Evolutionary conservation across 2,888 invertebrate genomes (phyloP).

Genomic region (Acleris laterana): DNA sequence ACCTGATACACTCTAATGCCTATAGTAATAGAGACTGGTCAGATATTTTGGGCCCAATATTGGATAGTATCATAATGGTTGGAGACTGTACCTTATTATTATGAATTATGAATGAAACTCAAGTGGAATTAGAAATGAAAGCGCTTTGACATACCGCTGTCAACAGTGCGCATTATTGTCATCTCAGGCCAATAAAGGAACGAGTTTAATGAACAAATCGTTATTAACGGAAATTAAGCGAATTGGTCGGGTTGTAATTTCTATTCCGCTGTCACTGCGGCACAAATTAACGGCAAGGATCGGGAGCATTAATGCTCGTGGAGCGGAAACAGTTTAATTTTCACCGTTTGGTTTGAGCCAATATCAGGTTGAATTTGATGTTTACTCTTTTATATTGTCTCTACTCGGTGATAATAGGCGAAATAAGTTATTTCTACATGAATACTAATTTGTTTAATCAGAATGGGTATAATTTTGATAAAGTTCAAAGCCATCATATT

Average conservation of each 20-base stretch:
- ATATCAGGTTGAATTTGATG: conserved; percentile 4
- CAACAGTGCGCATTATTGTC: conserved; percentile 55
- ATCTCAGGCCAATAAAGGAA: conserved; percentile 51
- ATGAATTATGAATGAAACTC: too few species aligned
- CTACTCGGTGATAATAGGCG: not conserved
- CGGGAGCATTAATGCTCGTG: conserved; percentile 63
- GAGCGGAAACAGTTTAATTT: conserved; percentile 73
- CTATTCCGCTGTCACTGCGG: conserved; percentile 60
- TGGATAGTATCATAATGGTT: too few species aligned
- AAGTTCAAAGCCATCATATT: conserved; percentile 4
- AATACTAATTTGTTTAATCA: not conserved
- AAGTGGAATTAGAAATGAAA: too few species aligned
- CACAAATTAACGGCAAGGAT: conserved; percentile 54
- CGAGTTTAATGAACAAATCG: conserved; percentile 59
- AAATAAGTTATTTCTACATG: too few species aligned
- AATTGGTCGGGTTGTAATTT: conserved; percentile 63
- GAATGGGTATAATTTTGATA: not conserved
- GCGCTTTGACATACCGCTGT: conserved; percentile 6
- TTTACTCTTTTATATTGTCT: not conserved
- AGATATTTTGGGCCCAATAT: too few species aligned
- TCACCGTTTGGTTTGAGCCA: conserved; percentile 60
- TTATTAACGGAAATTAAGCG: conserved; percentile 62
- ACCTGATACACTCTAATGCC: too few species aligned
- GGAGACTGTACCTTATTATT: too few species aligned
- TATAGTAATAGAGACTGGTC: too few species aligned